Conservation (phyloP, 1,140 invertebrate species). For the Uloborus diversus region DNA sequence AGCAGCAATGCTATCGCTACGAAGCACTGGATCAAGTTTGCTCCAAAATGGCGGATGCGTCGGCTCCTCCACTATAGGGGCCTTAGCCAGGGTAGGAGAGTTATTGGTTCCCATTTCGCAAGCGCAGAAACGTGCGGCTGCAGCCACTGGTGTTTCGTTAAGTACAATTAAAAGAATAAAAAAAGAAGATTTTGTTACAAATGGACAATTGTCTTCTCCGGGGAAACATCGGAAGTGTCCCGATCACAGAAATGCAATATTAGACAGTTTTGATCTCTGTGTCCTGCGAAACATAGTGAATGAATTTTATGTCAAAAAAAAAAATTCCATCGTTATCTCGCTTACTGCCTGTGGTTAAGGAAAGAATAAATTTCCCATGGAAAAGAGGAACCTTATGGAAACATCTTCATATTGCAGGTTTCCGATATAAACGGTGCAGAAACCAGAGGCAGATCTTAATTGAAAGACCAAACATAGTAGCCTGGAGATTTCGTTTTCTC, state of each 20-base stretch:
- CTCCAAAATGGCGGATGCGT: too few species aligned
- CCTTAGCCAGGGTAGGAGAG: too few species aligned
- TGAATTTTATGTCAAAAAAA: conserved; percentile 2
- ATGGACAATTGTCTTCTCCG: too few species aligned
- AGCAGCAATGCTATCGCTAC: too few species aligned
- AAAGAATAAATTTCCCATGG: conserved; percentile 3
- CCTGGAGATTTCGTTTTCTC: neutral
- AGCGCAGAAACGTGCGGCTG: conserved; percentile 1
- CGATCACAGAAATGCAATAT: neutral
- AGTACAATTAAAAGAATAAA: neutral
- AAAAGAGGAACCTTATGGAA: neutral
- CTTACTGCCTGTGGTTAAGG: neutral
- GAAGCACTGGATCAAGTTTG: too few species aligned
- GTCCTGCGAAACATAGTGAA: neutral
- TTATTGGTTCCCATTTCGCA: neutral
- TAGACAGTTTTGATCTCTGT: conserved; percentile 1
- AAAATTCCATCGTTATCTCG: neutral
- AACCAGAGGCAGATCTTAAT: too few species aligned
- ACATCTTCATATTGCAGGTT: neutral
- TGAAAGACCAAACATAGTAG: neutral
- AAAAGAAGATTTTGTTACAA: conserved; percentile 1
- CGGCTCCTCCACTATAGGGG: too few species aligned
- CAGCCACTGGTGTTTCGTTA: conserved; percentile 2
- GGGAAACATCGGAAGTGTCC: neutral
- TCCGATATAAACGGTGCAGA: too few species aligned